Evolutionary conservation across 2,797 vertebrate species (phyloP).

Genomic region (Chromis chromis): DNA sequence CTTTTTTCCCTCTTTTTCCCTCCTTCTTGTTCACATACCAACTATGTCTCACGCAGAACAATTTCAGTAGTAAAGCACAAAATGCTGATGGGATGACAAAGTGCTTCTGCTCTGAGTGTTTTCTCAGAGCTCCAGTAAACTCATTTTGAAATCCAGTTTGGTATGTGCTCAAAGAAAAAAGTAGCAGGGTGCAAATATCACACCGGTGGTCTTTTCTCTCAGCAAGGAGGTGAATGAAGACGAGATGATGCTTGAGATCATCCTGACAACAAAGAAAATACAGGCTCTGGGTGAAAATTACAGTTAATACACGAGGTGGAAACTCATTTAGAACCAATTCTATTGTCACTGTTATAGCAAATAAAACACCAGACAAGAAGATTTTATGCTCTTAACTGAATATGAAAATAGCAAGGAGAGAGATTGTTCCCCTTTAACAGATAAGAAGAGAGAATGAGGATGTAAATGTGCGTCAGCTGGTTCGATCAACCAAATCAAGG

Average conservation of each 20-base stretch:
- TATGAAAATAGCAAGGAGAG: constrained; percentile 6
- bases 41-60: constrained; percentile 14
- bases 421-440: neutral
- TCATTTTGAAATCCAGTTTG: constrained; percentile 21
- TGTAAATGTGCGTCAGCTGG: neutral
- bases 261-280: constrained; percentile 15
- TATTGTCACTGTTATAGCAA: constrained; percentile 13
- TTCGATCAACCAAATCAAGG: neutral
- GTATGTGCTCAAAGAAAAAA: constrained; percentile 13
- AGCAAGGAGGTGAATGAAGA: constrained; percentile 8
- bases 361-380: constrained; percentile 26
- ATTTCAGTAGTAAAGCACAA: constrained; percentile 29
- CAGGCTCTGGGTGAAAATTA: neutral
- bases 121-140: constrained; percentile 21
- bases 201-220: constrained; percentile 2
- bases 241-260: constrained; percentile 12
- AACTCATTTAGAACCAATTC: constrained; percentile 1
- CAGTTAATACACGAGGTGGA: constrained; percentile 31
- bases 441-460: neutral
- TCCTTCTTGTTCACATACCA: neutral
- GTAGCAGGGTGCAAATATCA: constrained; percentile 7
- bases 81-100: constrained; percentile 33
- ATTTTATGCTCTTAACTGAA: constrained; percentile 21
- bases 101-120: constrained; percentile 31
- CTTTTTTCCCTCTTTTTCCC: neutral